A percentile compares a stretch with the other conserved stretches of the same genome.
phyloP scores from a whole-genome alignment of 2,888 invertebrate species.

The Epirrita christyi region DNA sequence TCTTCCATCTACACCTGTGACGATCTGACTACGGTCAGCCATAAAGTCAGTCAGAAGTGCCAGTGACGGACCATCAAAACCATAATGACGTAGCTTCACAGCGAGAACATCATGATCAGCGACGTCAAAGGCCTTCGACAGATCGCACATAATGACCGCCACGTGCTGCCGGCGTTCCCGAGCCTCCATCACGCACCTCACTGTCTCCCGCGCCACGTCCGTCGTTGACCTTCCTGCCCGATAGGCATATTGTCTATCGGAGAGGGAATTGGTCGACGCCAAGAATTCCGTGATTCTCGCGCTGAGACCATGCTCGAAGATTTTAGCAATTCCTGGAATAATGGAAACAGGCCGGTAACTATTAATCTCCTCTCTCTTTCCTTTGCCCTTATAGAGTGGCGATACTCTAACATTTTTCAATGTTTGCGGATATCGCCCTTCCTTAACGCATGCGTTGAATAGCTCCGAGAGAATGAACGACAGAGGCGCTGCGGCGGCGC shows the following conservation, averaged over 20 bases:
- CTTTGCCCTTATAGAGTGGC: constrained; percentile 8
- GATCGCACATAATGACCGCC: too few relatives aligned
- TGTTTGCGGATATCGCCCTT: constrained; percentile 3
- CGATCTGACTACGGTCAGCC: too few relatives aligned
- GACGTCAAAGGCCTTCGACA: too few relatives aligned
- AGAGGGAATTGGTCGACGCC: not conserved
- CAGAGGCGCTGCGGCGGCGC: not conserved
- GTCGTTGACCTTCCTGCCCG: not conserved
- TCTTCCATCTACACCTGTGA: not conserved
- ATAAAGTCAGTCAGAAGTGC: too few relatives aligned
- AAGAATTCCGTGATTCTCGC: not conserved
- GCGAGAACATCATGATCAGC: too few relatives aligned
- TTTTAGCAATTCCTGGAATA: not conserved
- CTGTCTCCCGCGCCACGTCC: not conserved
- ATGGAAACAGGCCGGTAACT: not conserved
- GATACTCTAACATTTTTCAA: constrained; percentile 4
- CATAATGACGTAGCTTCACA: too few relatives aligned
- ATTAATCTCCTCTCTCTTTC: too few relatives aligned
- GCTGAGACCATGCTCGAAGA: not conserved
- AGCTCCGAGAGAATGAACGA: not conserved
- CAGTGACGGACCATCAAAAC: too few relatives aligned
- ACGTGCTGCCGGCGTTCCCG: too few relatives aligned
- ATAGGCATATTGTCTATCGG: not conserved
- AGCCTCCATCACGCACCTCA: too few relatives aligned
- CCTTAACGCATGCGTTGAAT: not conserved